Percentiles rank a stretch among this genome's conserved stretches.
These are phyloP conservation scores for Psophia crepitans DNA, from an alignment of 2,113 vertebrate species.

Conservation along the genomic window DNA sequence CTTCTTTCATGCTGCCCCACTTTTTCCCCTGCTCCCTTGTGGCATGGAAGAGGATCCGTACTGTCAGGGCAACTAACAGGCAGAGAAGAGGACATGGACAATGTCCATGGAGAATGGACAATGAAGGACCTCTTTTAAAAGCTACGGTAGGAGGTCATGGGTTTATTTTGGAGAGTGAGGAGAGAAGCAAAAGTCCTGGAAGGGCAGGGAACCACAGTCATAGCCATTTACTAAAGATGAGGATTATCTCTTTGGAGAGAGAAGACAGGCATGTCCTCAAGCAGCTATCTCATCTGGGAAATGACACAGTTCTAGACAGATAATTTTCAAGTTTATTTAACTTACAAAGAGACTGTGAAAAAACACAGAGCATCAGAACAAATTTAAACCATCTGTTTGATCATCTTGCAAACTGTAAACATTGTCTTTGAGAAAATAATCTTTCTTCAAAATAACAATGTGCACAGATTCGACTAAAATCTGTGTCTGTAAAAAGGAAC, in stretches of 20 bases:
- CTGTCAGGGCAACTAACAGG: not conserved
- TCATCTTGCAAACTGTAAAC: constrained; percentile 60
- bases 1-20: not conserved
- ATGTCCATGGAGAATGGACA: not conserved
- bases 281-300: constrained; percentile 26
- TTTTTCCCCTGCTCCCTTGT: not conserved
- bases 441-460: constrained; percentile 30
- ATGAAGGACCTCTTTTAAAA: constrained; percentile 1
- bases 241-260: constrained; percentile 8
- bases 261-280: constrained; percentile 28
- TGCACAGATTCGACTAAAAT: constrained; percentile 11
- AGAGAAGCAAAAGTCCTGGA: not conserved
- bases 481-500: not conserved
- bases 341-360: constrained; percentile 60
- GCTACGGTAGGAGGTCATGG: not conserved
- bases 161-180: not conserved
- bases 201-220: not conserved
- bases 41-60: not conserved
- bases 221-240: not conserved
- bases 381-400: constrained; percentile 67
- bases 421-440: constrained; percentile 46
- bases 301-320: constrained; percentile 55
- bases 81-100: not conserved
- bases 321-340: constrained; percentile 65
- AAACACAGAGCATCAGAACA: constrained; percentile 59